These are phyloP conservation scores for Phortica variegata DNA, from an alignment of 1,140 invertebrate species.

Conservation along the genomic window DNA sequence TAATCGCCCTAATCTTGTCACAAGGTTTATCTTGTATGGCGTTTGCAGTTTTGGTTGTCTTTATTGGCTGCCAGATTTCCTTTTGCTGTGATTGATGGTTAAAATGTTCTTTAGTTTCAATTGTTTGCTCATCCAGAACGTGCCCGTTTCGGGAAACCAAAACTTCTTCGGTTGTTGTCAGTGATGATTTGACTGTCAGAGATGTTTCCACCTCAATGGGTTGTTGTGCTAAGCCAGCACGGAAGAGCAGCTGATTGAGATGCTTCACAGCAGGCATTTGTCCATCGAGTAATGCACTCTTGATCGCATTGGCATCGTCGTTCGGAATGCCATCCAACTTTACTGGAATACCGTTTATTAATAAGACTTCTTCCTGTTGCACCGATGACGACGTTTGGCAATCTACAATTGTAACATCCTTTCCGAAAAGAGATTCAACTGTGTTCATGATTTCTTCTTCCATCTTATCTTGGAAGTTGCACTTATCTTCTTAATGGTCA, in stretches of 20 bases:
- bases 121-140: constrained; percentile 70
- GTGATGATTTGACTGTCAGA: constrained; percentile 71
- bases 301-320: constrained; percentile 70
- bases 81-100: constrained; percentile 69
- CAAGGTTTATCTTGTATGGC: constrained; percentile 39
- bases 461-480: constrained; percentile 60
- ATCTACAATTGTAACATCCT: constrained; percentile 73
- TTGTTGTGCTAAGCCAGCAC: constrained; percentile 68
- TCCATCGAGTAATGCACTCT: constrained; percentile 69
- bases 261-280: constrained; percentile 73
- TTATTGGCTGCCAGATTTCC: constrained; percentile 69
- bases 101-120: constrained; percentile 74
- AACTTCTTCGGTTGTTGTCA: constrained; percentile 73
- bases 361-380: constrained; percentile 71
- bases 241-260: constrained; percentile 70
- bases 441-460: constrained; percentile 78
- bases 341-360: constrained; percentile 74
- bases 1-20: too few species aligned
- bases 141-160: constrained; percentile 69
- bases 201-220: constrained; percentile 74
- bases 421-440: constrained; percentile 74
- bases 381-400: constrained; percentile 74
- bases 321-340: constrained; percentile 61
- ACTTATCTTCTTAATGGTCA: too few species aligned
- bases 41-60: constrained; percentile 19